A percentile compares a stretch with the other conserved stretches of the same genome.
Conservation (phyloP, 2,888 invertebrate genomes). For the Hirtodrosophila alboralis region DNA sequence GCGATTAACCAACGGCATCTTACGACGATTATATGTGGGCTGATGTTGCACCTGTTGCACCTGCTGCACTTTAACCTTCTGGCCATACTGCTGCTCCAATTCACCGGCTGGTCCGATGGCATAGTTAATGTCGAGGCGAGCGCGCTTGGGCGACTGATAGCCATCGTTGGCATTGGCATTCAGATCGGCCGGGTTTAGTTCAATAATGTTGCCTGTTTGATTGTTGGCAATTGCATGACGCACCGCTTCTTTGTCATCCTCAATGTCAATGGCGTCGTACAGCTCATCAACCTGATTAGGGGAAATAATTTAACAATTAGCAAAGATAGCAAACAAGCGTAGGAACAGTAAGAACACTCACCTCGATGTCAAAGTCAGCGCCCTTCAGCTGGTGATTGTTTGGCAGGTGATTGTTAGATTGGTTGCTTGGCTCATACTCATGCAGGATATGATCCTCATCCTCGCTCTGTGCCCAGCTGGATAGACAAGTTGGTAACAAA, state of each 20-base stretch:
- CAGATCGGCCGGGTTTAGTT: conserved; percentile 85
- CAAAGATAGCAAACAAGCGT: background rate
- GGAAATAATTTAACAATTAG: background rate
- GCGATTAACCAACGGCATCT: conserved; percentile 87
- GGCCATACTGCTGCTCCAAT: conserved; percentile 78
- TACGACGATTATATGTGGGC: conserved; percentile 86
- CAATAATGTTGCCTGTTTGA: conserved; percentile 84
- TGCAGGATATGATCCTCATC: conserved; percentile 51
- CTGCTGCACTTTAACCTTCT: conserved; percentile 72
- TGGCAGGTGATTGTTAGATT: conserved; percentile 45
- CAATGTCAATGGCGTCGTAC: conserved; percentile 90
- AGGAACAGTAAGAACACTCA: conserved; percentile 43
- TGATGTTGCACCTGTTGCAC: conserved; percentile 54
- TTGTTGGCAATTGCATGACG: conserved; percentile 77
- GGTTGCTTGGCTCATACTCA: conserved; percentile 37
- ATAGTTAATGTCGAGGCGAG: conserved; percentile 83
- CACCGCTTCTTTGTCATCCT: conserved; percentile 85
- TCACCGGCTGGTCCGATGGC: conserved; percentile 85
- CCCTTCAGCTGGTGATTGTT: conserved; percentile 75
- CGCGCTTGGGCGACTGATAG: conserved; percentile 81
- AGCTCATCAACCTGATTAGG: conserved; percentile 87
- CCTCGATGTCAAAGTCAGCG: conserved; percentile 87
- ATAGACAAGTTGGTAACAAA: background rate
- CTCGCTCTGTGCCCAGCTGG: conserved; percentile 48
- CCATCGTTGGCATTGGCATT: conserved; percentile 85